Evolutionary conservation across 2,888 invertebrate species (phyloP).

Genomic region (Stenchaetothrips biformis): DNA sequence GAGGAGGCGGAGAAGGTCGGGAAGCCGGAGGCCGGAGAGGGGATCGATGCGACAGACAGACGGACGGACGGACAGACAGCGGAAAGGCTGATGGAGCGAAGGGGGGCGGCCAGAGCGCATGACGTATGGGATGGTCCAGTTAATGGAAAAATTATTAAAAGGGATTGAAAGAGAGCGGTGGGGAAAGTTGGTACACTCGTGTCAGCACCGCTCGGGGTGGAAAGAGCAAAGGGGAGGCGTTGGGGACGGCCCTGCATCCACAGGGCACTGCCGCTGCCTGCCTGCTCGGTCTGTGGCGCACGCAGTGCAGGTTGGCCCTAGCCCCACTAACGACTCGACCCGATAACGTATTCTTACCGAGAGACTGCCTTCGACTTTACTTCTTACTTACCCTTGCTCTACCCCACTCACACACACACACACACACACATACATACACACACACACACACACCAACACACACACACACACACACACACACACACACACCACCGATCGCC

Average conservation of each 20-base stretch:
- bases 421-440: background rate
- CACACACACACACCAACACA: background rate
- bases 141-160: slow-evolving; percentile 25
- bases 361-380: no score
- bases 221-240: background rate
- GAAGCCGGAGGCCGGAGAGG: background rate
- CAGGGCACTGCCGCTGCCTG: no score
- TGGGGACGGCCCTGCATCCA: no score
- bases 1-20: background rate
- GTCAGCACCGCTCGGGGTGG: background rate
- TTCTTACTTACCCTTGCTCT: no score
- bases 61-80: background rate
- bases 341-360: no score
- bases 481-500: background rate
- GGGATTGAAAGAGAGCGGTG: background rate
- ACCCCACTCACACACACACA: background rate
- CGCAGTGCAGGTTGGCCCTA: no score
- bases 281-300: no score
- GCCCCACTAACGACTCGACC: no score
- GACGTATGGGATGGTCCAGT: slow-evolving; percentile 13
- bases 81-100: background rate
- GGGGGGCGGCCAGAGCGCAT: background rate
- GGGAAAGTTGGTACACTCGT: background rate
- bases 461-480: background rate
- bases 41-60: background rate